Base-by-base conservation (phyloP, 23 tunicate genomes). In the Corella eumyota region DNA sequence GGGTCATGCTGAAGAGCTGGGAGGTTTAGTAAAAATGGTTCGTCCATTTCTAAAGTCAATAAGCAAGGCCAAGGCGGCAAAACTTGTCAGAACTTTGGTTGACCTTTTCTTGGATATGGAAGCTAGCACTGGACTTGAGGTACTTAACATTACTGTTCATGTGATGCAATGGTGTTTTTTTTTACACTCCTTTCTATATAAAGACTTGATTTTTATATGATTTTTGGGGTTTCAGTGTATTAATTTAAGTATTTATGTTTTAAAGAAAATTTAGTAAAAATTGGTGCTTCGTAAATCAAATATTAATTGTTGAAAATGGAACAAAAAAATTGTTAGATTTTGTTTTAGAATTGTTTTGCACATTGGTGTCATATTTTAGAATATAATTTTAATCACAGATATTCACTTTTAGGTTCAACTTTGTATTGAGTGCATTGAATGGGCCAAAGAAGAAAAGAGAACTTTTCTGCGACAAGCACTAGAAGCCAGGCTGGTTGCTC, bases 31-130 rank as follows among this genome's bases (percentile, higher is more conserved):
- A n/a, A 86, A 79, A 53, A 67, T 74, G 2, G 96, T 88, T 48
- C 96, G 96, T n/a, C 96, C 96, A 13, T 78, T 78, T 63, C 76
- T 88, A 17, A 88, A 88, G 63, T 78, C 87, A 0, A 72, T 88
- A 44, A 88, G 96, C 81, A 88, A 88, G 61, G 99, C 99, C 37
- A 93, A 93, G 58, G 99, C 99, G 13, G 99, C 99, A 6, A 87
- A 87, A 58, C 63, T 93, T 6, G 94, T 93, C n/a, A 74, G 99
- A 38, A 93, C 94, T 2, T 74, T 93, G 11, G 99, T 93, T 24
- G 99, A 93, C 56, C 78, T 93, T 34, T 93, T 84, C 37, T 70
- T 93, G 5, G 99, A 93, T 50, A 93, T 93, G 99, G 99, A 93
- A 73, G 77, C 80, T 29, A 68, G 83, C 31, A 72, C 87, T 53